Evolutionary conservation across 1,140 invertebrate genomes (phyloP), one percentile per base, ranked within the genome.

Genomic region (Diorhabda sublineata): DNA sequence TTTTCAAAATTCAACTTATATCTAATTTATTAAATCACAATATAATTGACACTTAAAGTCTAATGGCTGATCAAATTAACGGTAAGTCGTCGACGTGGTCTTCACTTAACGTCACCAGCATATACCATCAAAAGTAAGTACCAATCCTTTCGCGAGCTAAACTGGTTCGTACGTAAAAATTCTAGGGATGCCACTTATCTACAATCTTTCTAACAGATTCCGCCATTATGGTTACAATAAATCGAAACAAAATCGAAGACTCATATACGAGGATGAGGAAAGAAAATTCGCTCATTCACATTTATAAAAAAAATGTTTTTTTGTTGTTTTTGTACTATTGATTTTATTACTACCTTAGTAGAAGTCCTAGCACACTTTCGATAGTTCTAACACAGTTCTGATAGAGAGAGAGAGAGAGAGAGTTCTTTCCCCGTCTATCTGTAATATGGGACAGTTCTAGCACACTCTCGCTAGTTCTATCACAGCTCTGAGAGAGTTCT

Each of bases 111-210:
- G 26, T 43, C 6, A 61, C 26, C 26, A 43, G 41, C 59, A 8
- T 61, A 41, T 61, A 9, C 26, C 47, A 52, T 52, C 47, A 60
- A 43, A 7, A 41, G 26, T 61, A 41, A 61, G 59, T 61, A 44
- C 61, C 42, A 62, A 2, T 62, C 61, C 61, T 47, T 45, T 44
- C 11, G 8, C 61, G 61, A 44, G 42, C 8, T 8, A 62, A 62
- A 62, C 61, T 44, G 61, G 61, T 62, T 62, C 61, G 61, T 11
- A 45, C 61, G 44, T 45, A 62, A 62, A 62, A 62, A 47, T 59
- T 62, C 42, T n/a, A n/a, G 42, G 61, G 61, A 62, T 62, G 61
- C 26, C 42, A 42, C 5, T 62, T 62, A 62, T 62, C 61, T 62
- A 62, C 61, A 43, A 62, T 62, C 61, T 62, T 44, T 45, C 47